A percentile compares a stretch with the other conserved stretches of the same genome.
Evolutionary conservation across 2,797 vertebrate genomes (phyloP).

Genomic region (Girardinus metallicus): DNA sequence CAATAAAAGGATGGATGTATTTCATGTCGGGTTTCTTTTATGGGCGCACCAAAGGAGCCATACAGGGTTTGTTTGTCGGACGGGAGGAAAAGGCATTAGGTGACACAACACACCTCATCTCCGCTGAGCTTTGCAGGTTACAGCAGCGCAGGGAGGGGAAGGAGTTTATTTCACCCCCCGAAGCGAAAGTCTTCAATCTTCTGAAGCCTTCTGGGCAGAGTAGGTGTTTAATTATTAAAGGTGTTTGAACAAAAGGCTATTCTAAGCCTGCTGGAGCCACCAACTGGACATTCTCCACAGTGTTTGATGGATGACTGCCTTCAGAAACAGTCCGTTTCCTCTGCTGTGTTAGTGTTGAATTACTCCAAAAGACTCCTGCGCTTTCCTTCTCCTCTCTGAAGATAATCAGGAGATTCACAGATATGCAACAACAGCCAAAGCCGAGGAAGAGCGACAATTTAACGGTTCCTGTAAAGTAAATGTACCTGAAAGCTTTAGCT

Average conservation of each 20-base stretch:
- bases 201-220: conserved; percentile 69
- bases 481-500: too few species aligned
- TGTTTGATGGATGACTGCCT: conserved; percentile 71
- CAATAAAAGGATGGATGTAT: conserved; percentile 34
- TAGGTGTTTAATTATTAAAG: conserved; percentile 85
- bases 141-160: conserved; percentile 43
- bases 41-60: conserved; percentile 81
- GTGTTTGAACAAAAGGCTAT: conserved; percentile 83
- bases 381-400: conserved; percentile 33
- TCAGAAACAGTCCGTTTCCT: conserved; percentile 65
- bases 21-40: conserved; percentile 57
- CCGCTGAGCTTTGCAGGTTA: conserved; percentile 64
- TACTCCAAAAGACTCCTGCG: conserved; percentile 57
- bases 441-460: neutral
- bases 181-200: conserved; percentile 75
- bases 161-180: conserved; percentile 33
- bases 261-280: conserved; percentile 78
- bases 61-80: conserved; percentile 28
- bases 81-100: conserved; percentile 71
- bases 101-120: conserved; percentile 65
- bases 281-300: conserved; percentile 75
- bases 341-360: conserved; percentile 62
- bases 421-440: conserved; percentile 15
- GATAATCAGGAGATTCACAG: conserved; percentile 32
- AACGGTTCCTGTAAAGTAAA: too few species aligned